Evolutionary conservation across 2,888 invertebrate species (phyloP).

Genomic region (Cataglyphis rosenhaueri): DNA sequence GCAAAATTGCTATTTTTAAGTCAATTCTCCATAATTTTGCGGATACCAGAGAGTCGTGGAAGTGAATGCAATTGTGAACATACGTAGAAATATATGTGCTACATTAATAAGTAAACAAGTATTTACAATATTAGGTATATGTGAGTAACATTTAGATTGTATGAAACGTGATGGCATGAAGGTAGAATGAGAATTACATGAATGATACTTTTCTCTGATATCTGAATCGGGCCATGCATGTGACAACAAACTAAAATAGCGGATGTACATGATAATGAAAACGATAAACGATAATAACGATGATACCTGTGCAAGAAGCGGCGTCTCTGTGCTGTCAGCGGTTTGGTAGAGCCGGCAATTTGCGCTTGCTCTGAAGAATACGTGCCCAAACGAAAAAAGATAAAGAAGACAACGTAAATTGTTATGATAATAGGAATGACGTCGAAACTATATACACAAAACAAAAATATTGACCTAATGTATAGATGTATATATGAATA

Average conservation of each 20-base stretch:
- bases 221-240: slow-evolving; percentile 67
- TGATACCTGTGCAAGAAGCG: slow-evolving; percentile 86
- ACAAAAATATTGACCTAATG: slow-evolving; percentile 24
- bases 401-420: slow-evolving; percentile 83
- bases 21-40: slow-evolving; percentile 25
- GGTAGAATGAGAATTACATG: slow-evolving; percentile 38
- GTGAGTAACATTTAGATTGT: slow-evolving; percentile 29
- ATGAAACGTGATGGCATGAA: slow-evolving; percentile 40
- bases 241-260: slow-evolving; percentile 67
- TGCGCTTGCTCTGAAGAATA: slow-evolving; percentile 85
- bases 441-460: slow-evolving; percentile 58
- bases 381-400: slow-evolving; percentile 84
- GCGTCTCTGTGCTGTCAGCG: slow-evolving; percentile 85
- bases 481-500: slow-evolving; percentile 41
- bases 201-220: slow-evolving; percentile 52
- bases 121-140: slow-evolving; percentile 39
- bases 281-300: slow-evolving; percentile 78
- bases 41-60: slow-evolving; percentile 64
- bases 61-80: slow-evolving; percentile 28
- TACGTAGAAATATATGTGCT: slow-evolving; percentile 43
- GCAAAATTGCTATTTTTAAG: slow-evolving; percentile 2
- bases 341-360: slow-evolving; percentile 85
- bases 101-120: slow-evolving; percentile 15
- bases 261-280: slow-evolving; percentile 68
- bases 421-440: slow-evolving; percentile 75